Evolutionary conservation across 2,888 invertebrate genomes (phyloP), one percentile per base, ranked within the genome.

Genomic region (Tryphoninae sp.): DNA sequence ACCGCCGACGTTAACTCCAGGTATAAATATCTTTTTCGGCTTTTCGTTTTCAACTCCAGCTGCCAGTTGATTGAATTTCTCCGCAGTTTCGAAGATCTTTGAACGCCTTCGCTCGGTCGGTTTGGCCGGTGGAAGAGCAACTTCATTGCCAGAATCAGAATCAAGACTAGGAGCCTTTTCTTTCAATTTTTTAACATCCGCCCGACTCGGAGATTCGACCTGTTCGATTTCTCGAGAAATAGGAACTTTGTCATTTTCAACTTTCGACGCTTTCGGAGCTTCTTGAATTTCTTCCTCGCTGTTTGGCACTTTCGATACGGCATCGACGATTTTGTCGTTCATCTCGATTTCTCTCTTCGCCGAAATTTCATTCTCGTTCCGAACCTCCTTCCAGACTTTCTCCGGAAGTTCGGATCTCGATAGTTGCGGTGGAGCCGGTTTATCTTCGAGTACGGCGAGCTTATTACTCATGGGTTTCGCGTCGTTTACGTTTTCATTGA

Each of bases 1-100:
- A 89, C 96, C 97, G 72, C 96, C 96, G 0, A 97, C 97, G 90
- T 96, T 97, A 16, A 97, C 96, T 45, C 94, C 94, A 42, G 97
- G 96, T 89, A 97, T 96, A 84, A 96, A 95, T 69, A 97, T 93
- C 91, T 97, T 97, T 92, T 96, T 97, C 49, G 95, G 95, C 89
- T 96, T 96, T 67, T 94, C 93, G 26, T 89, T 89, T 7, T 91
- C 91, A 1, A 83, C 76, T 33, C 69, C 86, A 6, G 87, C 87
- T 2, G 89, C 85, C 72, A 91, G 68, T 53, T 94, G 95, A 88
- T 95, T 95, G 89, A 95, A 95, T 89, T 95, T 95, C 88, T 95
- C 95, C 0, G 95, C 95, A 0, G 94, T 94, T 88, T 95, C 95
- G 83, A 95, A 94, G 81, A 95, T 95, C 87, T 95, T 94, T 0